Conservation (phyloP, 2,888 invertebrate genomes). For the Drosophila kokeensis region DNA sequence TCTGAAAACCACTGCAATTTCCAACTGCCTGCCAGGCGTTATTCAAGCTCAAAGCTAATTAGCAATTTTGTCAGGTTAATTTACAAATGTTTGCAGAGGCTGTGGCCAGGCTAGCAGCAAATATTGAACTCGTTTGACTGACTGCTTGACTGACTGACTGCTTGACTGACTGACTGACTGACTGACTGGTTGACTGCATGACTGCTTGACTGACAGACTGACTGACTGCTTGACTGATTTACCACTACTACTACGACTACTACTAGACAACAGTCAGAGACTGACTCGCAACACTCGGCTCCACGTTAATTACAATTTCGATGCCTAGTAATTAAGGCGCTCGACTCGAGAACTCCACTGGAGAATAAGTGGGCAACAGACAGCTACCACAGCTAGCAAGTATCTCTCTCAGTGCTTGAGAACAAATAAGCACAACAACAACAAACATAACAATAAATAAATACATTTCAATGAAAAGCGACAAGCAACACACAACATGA, state of each 20-base stretch:
- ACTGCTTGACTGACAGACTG: constrained; percentile 11
- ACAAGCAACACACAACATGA: not conserved
- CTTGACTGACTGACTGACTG: constrained; percentile 4
- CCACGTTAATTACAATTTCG: constrained; percentile 61
- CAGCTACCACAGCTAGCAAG: constrained; percentile 32
- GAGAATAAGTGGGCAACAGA: constrained; percentile 39
- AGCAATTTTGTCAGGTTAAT: constrained; percentile 42
- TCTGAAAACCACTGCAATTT: not conserved
- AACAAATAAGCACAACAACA: not conserved
- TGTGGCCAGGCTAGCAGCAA: constrained; percentile 4
- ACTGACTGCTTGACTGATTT: constrained; percentile 7
- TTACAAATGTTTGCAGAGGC: constrained; percentile 38
- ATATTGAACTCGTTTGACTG: constrained; percentile 1
- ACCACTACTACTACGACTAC: not conserved
- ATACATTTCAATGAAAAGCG: constrained; percentile 41
- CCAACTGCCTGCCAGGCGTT: not conserved
- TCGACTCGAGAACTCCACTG: constrained; percentile 40
- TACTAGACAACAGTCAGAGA: constrained; percentile 6
- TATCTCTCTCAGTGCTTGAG: constrained; percentile 26
- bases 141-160: constrained; percentile 14
- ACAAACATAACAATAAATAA: constrained; percentile 4
- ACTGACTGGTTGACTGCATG: constrained; percentile 1
- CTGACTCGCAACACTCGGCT: not conserved
- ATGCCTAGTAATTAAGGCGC: constrained; percentile 56
- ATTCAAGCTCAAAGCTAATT: constrained; percentile 51